These are phyloP conservation scores for Monochamus saltuarius DNA, from an alignment of 1,140 invertebrate genomes.

Conservation along the genomic window DNA sequence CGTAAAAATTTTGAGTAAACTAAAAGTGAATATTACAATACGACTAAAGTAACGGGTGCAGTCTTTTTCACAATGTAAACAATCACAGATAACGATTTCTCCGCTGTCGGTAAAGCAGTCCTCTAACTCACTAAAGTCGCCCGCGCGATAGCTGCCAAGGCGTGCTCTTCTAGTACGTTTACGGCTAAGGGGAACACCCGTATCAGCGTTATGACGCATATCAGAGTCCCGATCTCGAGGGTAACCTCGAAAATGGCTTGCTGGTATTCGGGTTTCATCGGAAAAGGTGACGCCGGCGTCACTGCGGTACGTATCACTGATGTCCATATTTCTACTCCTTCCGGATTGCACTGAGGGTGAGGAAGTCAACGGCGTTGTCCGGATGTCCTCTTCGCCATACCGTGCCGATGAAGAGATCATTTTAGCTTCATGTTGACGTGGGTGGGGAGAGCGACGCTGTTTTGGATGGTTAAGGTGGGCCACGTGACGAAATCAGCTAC, in stretches of 20 bases:
- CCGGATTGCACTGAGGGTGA: background rate
- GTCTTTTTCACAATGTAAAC: conserved; percentile 23
- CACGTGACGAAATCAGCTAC: too few relatives aligned
- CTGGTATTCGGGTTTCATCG: conserved; percentile 4
- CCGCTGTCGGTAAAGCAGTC: conserved; percentile 2
- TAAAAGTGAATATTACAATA: conserved; percentile 11
- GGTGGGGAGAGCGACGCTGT: background rate
- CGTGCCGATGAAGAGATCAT: background rate
- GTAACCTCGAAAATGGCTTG: background rate
- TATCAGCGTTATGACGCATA: background rate
- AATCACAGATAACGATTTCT: conserved; percentile 22
- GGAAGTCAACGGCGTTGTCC: conserved; percentile 1
- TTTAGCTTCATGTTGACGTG: background rate
- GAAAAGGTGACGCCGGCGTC: background rate
- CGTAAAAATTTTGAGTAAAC: conserved; percentile 19
- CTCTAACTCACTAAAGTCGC: conserved; percentile 4
- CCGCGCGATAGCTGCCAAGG: conserved; percentile 3
- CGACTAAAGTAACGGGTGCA: conserved; percentile 13
- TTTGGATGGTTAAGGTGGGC: too few relatives aligned
- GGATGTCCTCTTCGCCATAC: background rate
- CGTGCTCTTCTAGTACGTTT: conserved; percentile 1
- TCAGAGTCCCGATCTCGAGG: conserved; percentile 6
- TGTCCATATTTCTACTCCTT: conserved; percentile 2
- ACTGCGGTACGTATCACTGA: background rate
- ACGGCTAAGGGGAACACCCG: background rate